A percentile compares a stretch with the other conserved stretches of the same genome.
Evolutionary conservation across 2,113 vertebrate genomes (phyloP).

Genomic region (Apteryx owenii): DNA sequence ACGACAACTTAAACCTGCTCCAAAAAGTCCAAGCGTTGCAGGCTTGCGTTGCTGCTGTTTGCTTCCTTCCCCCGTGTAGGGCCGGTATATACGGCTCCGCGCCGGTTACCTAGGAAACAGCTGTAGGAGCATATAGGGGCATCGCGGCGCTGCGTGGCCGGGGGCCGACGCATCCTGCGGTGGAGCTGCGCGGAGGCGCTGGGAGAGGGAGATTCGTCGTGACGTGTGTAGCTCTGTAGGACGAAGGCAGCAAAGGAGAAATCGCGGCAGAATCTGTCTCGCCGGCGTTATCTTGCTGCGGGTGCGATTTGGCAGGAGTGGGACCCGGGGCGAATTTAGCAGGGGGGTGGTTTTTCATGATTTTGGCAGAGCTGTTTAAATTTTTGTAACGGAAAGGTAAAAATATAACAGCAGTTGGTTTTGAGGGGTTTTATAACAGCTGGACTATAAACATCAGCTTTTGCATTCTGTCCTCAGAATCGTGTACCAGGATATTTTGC

Average conservation of each 20-base stretch:
- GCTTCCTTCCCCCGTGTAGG: slow-evolving; percentile 9
- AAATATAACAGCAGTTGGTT: not conserved
- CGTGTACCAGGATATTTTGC: not conserved
- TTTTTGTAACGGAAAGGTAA: not conserved
- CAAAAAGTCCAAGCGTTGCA: not conserved
- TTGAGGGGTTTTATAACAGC: not conserved
- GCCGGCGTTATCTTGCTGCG: not conserved
- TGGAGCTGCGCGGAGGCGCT: not conserved
- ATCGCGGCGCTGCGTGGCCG: slow-evolving; percentile 67
- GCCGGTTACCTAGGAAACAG: slow-evolving; percentile 83
- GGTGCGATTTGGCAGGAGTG: not conserved
- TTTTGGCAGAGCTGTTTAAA: not conserved
- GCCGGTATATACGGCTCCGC: slow-evolving; percentile 48
- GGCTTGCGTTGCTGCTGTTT: slow-evolving; percentile 27
- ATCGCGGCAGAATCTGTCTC: not conserved
- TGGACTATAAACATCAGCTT: not conserved
- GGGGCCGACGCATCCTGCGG: slow-evolving; percentile 66
- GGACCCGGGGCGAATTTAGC: not conserved
- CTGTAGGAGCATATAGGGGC: slow-evolving; percentile 61
- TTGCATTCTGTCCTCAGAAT: not conserved
- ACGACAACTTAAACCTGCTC: not conserved
- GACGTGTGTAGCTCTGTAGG: not conserved
- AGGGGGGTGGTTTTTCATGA: not conserved
- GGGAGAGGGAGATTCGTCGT: not conserved
- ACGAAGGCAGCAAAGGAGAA: not conserved